Evolutionary conservation across 2,888 invertebrate genomes (phyloP), one percentile per base, ranked within the genome.

Genomic region (Operophtera brumata): DNA sequence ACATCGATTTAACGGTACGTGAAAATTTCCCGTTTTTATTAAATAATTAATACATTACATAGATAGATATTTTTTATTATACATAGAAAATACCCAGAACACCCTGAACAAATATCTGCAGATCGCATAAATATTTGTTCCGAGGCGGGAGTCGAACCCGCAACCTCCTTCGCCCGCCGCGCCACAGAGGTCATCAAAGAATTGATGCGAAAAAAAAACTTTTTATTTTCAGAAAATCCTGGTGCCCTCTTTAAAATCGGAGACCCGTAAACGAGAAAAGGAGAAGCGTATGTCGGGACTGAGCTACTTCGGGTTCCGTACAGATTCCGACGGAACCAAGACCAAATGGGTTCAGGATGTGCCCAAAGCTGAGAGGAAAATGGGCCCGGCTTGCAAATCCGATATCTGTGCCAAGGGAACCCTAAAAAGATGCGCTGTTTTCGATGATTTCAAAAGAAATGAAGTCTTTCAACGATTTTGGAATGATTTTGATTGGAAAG

Each of bases 251-350:
- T 34, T 70, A 0, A 79, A 78, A 54, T 64, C 77, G 0, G 77
- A 80, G 44, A 62, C 66, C 1, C 69, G 84, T 1, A 74, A 66
- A 47, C 70, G 67, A 32, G 83, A 84, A 43, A 80, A 80, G 14
- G 67, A 70, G 1, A 82, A 82, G 52, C 69, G 86, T 0, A 86
- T 85, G 85, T 70, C 75, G 0, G 86, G 86, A 0, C 75, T 74
- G 10, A 78, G 82, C 10, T 86, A 86, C 61, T 79, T 68, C 59
- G 85, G 86, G 0, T 84, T 82, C 55, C 60, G 86, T 0, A 64
- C 70, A 0, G 56, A 63, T 1, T 48, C 46, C 0, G 64, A 67
- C 0, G 71, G 69, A 0, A 61, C 70, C 1, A 73, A 69, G 25
- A 69, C 41, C 1, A 74, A 66, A 47, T 84, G 82, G 77, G 53